phyloP scores from a whole-genome alignment of 2,888 invertebrate species.

The Meteorus cinctellus region DNA sequence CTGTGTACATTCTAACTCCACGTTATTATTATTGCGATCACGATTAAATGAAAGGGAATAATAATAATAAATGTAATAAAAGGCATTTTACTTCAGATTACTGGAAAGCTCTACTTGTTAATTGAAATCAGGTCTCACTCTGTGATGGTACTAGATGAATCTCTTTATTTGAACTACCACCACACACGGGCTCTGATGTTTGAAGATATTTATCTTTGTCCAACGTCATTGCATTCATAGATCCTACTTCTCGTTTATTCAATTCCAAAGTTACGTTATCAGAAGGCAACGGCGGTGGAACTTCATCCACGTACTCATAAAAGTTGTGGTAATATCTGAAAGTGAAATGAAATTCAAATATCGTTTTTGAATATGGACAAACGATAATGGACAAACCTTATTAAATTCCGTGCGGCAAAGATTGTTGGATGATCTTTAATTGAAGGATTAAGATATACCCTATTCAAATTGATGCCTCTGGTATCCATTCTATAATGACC shows the following conservation, averaged over 20 bases:
- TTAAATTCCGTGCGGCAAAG: slow-evolving; percentile 86
- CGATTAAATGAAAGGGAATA: slow-evolving; percentile 6
- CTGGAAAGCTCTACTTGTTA: neutral
- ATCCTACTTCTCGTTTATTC: slow-evolving; percentile 49
- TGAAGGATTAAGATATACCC: slow-evolving; percentile 88
- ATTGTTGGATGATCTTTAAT: slow-evolving; percentile 86
- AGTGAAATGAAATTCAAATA: slow-evolving; percentile 34
- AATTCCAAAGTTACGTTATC: slow-evolving; percentile 53
- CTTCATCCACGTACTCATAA: slow-evolving; percentile 77
- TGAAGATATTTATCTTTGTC: slow-evolving; percentile 59
- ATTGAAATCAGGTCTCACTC: slow-evolving; percentile 6
- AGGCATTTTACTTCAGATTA: neutral
- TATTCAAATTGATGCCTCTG: slow-evolving; percentile 89
- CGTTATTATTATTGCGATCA: neutral
- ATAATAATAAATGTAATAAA: neutral
- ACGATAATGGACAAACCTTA: slow-evolving; percentile 74
- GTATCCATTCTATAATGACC: slow-evolving; percentile 93
- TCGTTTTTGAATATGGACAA: slow-evolving; percentile 13
- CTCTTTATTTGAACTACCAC: slow-evolving; percentile 22
- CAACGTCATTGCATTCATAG: slow-evolving; percentile 63
- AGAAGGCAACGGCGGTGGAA: slow-evolving; percentile 46
- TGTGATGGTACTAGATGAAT: slow-evolving; percentile 16
- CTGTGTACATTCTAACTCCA: too few relatives aligned
- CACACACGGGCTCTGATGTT: slow-evolving; percentile 33
- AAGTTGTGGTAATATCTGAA: slow-evolving; percentile 82